Percentiles rank a stretch among this genome's conserved stretches.
phyloP scores from a whole-genome alignment of 1,140 invertebrate genomes.

The Episyrphus balteatus region DNA sequence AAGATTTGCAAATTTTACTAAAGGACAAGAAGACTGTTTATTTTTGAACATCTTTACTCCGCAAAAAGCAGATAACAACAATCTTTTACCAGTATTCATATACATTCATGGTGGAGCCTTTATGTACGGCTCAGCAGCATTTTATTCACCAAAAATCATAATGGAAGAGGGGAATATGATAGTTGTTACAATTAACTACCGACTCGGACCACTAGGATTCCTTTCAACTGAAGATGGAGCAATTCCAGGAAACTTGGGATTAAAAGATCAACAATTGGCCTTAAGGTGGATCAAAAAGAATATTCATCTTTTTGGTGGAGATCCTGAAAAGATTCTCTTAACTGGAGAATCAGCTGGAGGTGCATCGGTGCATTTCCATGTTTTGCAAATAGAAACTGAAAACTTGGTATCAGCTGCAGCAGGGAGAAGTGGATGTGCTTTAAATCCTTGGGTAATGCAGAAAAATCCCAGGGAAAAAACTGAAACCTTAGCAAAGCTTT shows the following conservation, averaged over 20 bases:
- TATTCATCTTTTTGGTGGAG: conserved; percentile 45
- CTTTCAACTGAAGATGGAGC: conserved; percentile 44
- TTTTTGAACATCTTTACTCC: conserved; percentile 34
- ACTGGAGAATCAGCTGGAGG: conserved; percentile 47
- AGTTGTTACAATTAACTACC: conserved; percentile 51
- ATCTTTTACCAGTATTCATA: conserved; percentile 36
- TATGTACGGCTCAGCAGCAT: conserved; percentile 37
- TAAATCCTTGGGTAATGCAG: conserved; percentile 35
- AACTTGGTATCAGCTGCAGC: conserved; percentile 16
- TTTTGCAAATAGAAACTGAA: conserved; percentile 40
- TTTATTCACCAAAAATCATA: conserved; percentile 43
- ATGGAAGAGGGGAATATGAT: conserved; percentile 47
- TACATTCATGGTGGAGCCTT: conserved; percentile 42
- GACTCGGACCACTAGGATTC: conserved; percentile 51
- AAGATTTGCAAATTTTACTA: conserved; percentile 7
- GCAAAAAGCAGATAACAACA: conserved; percentile 6
- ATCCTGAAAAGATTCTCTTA: conserved; percentile 45
- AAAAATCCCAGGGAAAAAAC: conserved; percentile 44
- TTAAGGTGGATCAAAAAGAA: conserved; percentile 51
- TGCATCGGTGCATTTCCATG: conserved; percentile 51
- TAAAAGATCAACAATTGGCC: conserved; percentile 54
- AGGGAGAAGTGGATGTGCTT: conserved; percentile 22
- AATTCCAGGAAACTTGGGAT: conserved; percentile 48
- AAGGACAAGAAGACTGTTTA: conserved; percentile 34
- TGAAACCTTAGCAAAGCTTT: conserved; percentile 39